Base-by-base conservation (phyloP, 2,113 vertebrate genomes). In the Brachypteracias leptosomus region DNA sequence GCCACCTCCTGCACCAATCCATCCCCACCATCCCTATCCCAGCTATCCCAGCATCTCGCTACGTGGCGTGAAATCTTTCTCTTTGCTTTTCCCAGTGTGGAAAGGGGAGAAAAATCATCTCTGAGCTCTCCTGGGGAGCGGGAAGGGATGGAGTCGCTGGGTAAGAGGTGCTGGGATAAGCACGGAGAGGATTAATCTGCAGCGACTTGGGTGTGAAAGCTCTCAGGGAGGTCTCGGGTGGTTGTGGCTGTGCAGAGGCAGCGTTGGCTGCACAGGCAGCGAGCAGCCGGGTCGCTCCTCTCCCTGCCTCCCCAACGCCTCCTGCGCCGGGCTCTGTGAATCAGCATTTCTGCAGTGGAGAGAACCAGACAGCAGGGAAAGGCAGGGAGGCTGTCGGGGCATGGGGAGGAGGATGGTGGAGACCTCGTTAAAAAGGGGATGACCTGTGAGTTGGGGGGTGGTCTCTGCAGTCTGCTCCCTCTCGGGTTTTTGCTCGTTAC, bases 311-410 rank as follows among this genome's bases (percentile, higher is more conserved):
- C 85, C 80, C 10, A 77, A 77, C 46, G 47, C 91, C 73, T 95
- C 83, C 91, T 16, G 38, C 57, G 58, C 77, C 13, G 73, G 72
- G 87, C 84, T 95, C 72, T 85, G 88, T 96, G 96, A 96, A 95
- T 96, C 96, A 94, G 95, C 96, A 95, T 68, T 96, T 96, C 92
- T 96, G 88, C 90, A 87, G 59, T 19, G 14, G 12, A 44, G 83
- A 80, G 40, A 92, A 73, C 3, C 57, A 93, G 87, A 33, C 76
- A 61, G 93, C 84, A 15, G 73, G 84, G 74, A 93, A 44, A 77
- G 77, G 67, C 81, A 26, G 38, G 90, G 91, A 90, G 72, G 84
- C 75, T 75, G 88, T 28, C 57, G 61, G 95, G 79, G 76, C 47
- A 5, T 19, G 4, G 83, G 54, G 86, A 26, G 33, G 6, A 25